Conservation (phyloP, 2,888 invertebrate species). For the Aricia artaxerxes region DNA sequence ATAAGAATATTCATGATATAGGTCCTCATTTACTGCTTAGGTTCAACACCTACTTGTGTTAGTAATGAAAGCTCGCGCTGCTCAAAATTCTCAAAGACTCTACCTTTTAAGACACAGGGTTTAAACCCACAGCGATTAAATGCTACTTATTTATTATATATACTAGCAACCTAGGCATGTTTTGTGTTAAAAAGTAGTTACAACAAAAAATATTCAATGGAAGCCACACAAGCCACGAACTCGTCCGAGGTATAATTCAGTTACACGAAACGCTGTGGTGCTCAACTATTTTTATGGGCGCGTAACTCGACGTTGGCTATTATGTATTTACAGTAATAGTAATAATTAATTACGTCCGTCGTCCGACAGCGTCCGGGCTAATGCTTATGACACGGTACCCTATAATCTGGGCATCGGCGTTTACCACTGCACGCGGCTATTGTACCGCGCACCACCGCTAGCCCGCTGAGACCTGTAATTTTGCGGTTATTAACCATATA, state of each 20-base stretch:
- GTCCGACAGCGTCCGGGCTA: constrained; percentile 45
- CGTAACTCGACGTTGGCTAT: constrained; percentile 19
- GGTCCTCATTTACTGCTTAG: no score
- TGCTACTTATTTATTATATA: neutral
- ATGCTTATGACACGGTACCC: constrained; percentile 71
- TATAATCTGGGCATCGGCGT: constrained; percentile 73
- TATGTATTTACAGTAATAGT: constrained; percentile 29
- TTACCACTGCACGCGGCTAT: constrained; percentile 56
- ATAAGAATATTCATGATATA: no score
- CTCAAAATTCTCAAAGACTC: no score
- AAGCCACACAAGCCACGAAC: neutral
- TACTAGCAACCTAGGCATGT: neutral
- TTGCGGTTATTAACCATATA: constrained; percentile 63
- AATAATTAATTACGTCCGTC: constrained; percentile 36
- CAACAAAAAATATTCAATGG: neutral
- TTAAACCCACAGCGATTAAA: no score
- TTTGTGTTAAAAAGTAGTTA: neutral
- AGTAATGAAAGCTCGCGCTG: no score
- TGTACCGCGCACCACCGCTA: constrained; percentile 51
- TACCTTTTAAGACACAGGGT: no score
- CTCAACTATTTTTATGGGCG: constrained; percentile 20
- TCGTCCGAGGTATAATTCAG: neutral
- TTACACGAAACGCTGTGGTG: constrained; percentile 7
- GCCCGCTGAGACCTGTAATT: constrained; percentile 71
- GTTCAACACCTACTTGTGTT: no score